Evolutionary conservation across 2,113 vertebrate species (phyloP).

Genomic region (Hemicordylus capensis): DNA sequence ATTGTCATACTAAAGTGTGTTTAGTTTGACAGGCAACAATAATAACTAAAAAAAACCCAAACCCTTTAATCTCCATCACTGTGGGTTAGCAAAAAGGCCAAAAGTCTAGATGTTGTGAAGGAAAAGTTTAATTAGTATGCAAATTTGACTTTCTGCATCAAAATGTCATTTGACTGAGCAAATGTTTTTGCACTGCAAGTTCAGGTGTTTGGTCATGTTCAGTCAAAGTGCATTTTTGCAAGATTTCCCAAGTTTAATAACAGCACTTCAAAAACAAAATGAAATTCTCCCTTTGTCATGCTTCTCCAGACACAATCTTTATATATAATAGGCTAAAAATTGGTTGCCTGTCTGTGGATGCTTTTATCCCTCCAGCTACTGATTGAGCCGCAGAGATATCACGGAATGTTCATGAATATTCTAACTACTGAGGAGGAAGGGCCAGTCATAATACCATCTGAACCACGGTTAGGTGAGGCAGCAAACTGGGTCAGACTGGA

Average conservation of each 20-base stretch:
- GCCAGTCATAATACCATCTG: background rate
- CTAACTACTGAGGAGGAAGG: background rate
- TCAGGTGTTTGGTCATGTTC: slow-evolving; percentile 78
- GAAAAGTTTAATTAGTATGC: slow-evolving; percentile 84
- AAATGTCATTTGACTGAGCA: slow-evolving; percentile 82
- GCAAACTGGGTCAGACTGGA: too few species aligned
- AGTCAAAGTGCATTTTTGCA: slow-evolving; percentile 81
- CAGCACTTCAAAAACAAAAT: slow-evolving; percentile 74
- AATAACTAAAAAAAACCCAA: slow-evolving; percentile 58
- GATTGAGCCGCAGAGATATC: background rate
- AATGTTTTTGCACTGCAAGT: slow-evolving; percentile 72
- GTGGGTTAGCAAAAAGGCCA: slow-evolving; percentile 72
- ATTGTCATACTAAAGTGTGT: slow-evolving; percentile 45
- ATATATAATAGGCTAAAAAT: background rate
- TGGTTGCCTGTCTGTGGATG: background rate
- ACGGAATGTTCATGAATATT: background rate
- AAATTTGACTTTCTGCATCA: slow-evolving; percentile 77
- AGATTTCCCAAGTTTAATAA: slow-evolving; percentile 68
- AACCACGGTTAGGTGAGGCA: too few species aligned
- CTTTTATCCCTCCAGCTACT: background rate
- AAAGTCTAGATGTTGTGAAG: slow-evolving; percentile 79
- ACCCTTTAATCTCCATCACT: slow-evolving; percentile 75
- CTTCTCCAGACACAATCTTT: background rate
- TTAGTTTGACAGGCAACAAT: slow-evolving; percentile 72
- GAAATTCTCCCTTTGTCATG: slow-evolving; percentile 60